Conservation (phyloP, 2,888 invertebrate species). For the Polydrusus cervinus region DNA sequence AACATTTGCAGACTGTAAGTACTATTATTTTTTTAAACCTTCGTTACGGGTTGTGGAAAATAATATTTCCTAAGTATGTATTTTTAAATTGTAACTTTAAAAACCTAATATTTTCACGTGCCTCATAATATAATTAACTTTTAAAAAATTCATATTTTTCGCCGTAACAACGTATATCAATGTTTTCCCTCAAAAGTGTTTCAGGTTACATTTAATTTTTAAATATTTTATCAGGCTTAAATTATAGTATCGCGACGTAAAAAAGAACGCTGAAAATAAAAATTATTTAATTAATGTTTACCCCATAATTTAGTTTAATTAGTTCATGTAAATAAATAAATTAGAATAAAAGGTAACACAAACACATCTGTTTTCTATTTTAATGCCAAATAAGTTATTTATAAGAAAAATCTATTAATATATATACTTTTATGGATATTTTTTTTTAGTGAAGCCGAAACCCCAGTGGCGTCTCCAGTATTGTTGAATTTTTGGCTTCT, state of each 20-base stretch:
- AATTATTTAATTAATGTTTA: constrained; percentile 21
- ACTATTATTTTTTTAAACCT: neutral
- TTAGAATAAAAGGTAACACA: neutral
- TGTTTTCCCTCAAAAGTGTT: constrained; percentile 21
- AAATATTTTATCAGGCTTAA: constrained; percentile 12
- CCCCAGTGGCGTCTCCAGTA: too few species aligned
- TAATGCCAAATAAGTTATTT: neutral
- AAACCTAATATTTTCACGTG: constrained; percentile 9
- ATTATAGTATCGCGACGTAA: constrained; percentile 13
- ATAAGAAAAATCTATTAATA: neutral
- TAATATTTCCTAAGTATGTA: neutral
- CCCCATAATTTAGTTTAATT: constrained; percentile 2
- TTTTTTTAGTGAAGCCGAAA: neutral
- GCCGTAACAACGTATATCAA: constrained; percentile 6
- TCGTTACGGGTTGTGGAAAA: neutral
- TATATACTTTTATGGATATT: too few species aligned
- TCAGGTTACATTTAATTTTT: constrained; percentile 25
- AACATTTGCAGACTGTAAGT: too few species aligned
- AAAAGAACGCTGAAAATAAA: constrained; percentile 4
- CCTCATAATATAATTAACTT: constrained; percentile 15
- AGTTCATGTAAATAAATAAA: constrained; percentile 1
- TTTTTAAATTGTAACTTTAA: constrained; percentile 23
- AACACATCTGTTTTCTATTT: neutral
- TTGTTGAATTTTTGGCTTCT: too few species aligned
- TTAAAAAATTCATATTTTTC: constrained; percentile 21